These are phyloP conservation scores for Drosophila bocki DNA, from an alignment of 1,140 invertebrate species.

Conservation along the genomic window DNA sequence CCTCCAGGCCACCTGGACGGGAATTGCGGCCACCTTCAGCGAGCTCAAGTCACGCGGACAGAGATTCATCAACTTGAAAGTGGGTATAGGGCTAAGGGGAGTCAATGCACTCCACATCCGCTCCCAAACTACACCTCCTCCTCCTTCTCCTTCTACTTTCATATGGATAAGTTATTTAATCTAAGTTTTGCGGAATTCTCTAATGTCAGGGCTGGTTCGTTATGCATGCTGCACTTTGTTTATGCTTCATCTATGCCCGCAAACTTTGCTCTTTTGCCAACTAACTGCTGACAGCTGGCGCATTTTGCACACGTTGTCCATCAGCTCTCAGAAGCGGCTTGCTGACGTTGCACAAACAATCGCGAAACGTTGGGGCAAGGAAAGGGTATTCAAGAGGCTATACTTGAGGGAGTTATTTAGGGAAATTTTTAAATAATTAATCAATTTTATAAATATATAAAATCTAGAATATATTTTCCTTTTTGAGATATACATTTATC, in stretches of 20 bases:
- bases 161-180: conserved; percentile 18
- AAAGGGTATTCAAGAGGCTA: neutral
- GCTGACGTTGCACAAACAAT: conserved; percentile 38
- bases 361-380: conserved; percentile 19
- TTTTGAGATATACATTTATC: too few species aligned
- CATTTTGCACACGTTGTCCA: conserved; percentile 56
- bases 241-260: conserved; percentile 53
- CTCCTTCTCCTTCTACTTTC: neutral
- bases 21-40: conserved; percentile 87
- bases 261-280: conserved; percentile 26
- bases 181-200: conserved; percentile 64
- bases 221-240: conserved; percentile 42
- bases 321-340: conserved; percentile 32
- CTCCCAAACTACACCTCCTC: neutral
- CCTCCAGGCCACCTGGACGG: conserved; percentile 88
- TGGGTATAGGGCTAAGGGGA: conserved; percentile 55
- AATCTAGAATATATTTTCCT: too few species aligned
- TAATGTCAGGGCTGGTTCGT: conserved; percentile 54
- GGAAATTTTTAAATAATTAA: too few species aligned
- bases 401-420: neutral
- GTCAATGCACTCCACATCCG: neutral
- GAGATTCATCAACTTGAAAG: conserved; percentile 88
- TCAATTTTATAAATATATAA: too few species aligned
- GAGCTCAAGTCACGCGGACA: conserved; percentile 88
- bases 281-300: conserved; percentile 73